A percentile compares a stretch with the other conserved stretches of the same genome.
Evolutionary conservation across 2,888 invertebrate species (phyloP).

Genomic region (Lamellibrachia columna): DNA sequence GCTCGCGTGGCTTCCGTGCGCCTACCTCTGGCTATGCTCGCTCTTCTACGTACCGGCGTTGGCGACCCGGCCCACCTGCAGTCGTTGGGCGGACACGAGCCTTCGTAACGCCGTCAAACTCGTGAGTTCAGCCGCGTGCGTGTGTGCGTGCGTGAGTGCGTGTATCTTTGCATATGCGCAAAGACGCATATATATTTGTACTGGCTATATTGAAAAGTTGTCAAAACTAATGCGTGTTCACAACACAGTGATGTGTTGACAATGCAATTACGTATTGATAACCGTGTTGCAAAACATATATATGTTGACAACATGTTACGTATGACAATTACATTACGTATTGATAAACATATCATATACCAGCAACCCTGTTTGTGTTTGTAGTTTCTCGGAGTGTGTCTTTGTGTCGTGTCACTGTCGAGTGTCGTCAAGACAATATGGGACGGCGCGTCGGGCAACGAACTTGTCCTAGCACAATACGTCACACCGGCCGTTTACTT

Average conservation of each 20-base stretch:
- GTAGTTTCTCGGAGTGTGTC: slow-evolving; percentile 5
- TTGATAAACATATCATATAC: no score
- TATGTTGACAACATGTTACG: no score
- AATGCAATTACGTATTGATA: no score
- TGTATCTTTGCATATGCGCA: no score
- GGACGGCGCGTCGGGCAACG: not conserved
- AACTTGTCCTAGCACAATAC: not conserved
- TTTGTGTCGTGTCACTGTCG: not conserved
- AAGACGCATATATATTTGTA: no score
- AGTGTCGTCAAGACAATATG: not conserved
- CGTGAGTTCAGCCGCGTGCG: not conserved
- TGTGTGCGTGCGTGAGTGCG: not conserved
- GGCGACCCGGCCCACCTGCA: not conserved
- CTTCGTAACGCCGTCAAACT: not conserved
- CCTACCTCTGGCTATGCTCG: slow-evolving; percentile 79
- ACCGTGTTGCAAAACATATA: no score
- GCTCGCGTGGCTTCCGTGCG: slow-evolving; percentile 87
- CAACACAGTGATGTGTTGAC: no score
- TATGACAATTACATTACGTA: no score
- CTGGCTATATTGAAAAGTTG: no score
- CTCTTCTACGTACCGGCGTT: slow-evolving; percentile 67
- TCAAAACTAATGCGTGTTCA: no score
- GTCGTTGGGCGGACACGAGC: not conserved
- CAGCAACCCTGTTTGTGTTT: not conserved
- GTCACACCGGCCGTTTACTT: not conserved